These are phyloP conservation scores for Drosophila fungiperda DNA, from an alignment of 2,888 invertebrate genomes.

Conservation along the genomic window DNA sequence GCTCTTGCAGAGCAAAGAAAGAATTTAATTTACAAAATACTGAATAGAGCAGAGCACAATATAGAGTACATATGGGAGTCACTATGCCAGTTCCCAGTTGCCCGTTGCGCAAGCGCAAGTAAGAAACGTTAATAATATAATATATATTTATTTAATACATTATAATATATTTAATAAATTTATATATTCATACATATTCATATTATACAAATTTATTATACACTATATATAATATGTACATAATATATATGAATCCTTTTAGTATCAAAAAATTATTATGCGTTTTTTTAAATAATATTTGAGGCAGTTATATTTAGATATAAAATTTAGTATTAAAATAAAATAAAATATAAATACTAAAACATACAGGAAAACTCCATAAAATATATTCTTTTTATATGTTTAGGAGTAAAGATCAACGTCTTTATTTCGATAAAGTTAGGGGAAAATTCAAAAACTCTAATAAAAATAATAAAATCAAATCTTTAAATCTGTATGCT, in stretches of 20 bases:
- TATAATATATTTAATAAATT: background rate
- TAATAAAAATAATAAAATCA: background rate
- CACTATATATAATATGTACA: too few species aligned
- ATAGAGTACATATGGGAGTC: background rate
- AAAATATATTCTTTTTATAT: background rate
- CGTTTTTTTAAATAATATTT: too few species aligned
- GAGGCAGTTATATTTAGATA: too few species aligned
- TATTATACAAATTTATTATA: too few species aligned
- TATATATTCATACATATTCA: too few species aligned
- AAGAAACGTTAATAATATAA: background rate
- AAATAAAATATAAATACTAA: background rate
- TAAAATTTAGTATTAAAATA: too few species aligned
- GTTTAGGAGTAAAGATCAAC: background rate
- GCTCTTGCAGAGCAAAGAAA: constrained; percentile 32
- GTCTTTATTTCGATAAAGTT: background rate
- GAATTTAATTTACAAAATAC: constrained; percentile 17
- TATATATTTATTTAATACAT: background rate
- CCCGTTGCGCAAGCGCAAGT: constrained; percentile 22
- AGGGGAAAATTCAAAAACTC: background rate
- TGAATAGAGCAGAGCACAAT: background rate
- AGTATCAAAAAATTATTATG: too few species aligned
- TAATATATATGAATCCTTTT: too few species aligned
- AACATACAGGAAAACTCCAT: background rate
- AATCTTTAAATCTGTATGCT: background rate
- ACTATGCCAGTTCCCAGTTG: constrained; percentile 7